Evolutionary conservation across 2,888 invertebrate species (phyloP), one percentile per base, ranked within the genome.

Genomic region (Trachelus troglodyta): DNA sequence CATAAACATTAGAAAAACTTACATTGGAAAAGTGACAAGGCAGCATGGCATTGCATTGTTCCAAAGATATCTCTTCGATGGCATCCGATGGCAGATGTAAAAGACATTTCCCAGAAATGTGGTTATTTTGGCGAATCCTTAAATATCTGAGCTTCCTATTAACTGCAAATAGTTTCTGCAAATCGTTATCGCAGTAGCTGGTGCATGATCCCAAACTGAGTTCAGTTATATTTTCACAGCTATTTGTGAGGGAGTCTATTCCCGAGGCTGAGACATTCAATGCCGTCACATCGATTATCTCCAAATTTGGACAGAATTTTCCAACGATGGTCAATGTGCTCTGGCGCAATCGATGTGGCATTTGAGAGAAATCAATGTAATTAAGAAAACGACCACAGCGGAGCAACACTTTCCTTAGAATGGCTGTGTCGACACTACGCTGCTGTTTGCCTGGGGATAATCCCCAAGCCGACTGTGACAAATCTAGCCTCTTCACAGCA

Each of bases 271-370:
- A 93, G 1, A 94, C 92, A 79, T 92, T 90, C 89, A 94, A 92
- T 33, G 92, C 92, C 3, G 86, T 84, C 69, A 93, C 92, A 90
- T 93, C 92, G 69, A 94, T 90, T 79, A 91, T 92, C 81, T 93
- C 93, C 2, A 94, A 91, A 87, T 93, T 92, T 12, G 93, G 93
- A 82, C 94, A 94, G 87, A 93, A 92, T 91, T 93, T 94, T 84
- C 93, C 93, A 79, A 94, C 90, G 23, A 93, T 92, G 83, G 93
- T 93, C 69, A 94, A 91, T 33, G 94, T 93, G 85, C 93, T 93
- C 86, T 92, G 92, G 85, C 93, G 92, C 82, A 94, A 92, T 75
- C 92, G 89, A 69, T 92, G 92, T 87, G 92, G 92, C 85, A 91
- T 89, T 84, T 92, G 91, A 85, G 94, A 93, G 79, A 94, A 92